Conservation (phyloP, 2,113 vertebrate genomes). For the Proteles cristata region DNA sequence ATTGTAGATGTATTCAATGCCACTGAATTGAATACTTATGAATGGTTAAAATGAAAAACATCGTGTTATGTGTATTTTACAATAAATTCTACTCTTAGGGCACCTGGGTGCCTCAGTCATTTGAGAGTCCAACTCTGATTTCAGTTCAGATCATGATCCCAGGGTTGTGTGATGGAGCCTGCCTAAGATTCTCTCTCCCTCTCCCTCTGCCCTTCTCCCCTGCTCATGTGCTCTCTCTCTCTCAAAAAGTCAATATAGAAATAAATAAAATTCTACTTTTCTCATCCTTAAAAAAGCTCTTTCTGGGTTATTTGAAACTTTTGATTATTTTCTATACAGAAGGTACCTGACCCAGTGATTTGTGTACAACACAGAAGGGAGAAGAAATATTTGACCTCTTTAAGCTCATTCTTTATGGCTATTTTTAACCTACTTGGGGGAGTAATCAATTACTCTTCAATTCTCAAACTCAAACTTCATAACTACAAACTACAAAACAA, state of each 20-base stretch:
- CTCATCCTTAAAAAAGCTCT: not conserved
- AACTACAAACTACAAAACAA: not conserved
- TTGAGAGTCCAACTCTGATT: too few relatives aligned
- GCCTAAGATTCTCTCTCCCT: too few relatives aligned
- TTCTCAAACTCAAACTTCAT: not conserved
- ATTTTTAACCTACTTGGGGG: not conserved
- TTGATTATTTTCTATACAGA: not conserved
- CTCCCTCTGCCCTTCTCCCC: too few relatives aligned
- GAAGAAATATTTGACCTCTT: not conserved
- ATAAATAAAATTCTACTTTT: too few relatives aligned
- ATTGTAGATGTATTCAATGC: not conserved
- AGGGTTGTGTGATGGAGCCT: too few relatives aligned
- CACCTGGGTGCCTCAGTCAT: too few relatives aligned
- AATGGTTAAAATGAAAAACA: not conserved
- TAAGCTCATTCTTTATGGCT: not conserved
- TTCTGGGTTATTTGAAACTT: not conserved
- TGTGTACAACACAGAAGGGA: not conserved
- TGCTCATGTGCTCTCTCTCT: too few relatives aligned
- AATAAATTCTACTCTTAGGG: not conserved
- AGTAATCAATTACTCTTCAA: slow-evolving; percentile 16
- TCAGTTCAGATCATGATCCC: too few relatives aligned
- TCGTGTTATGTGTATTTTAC: not conserved
- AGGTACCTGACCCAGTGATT: not conserved
- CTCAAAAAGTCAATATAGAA: too few relatives aligned
- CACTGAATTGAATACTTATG: not conserved